A percentile compares a stretch with the other conserved stretches of the same genome.
Conservation (phyloP, 2,797 vertebrate species). For the Melanotaenia parkinsoni region DNA sequence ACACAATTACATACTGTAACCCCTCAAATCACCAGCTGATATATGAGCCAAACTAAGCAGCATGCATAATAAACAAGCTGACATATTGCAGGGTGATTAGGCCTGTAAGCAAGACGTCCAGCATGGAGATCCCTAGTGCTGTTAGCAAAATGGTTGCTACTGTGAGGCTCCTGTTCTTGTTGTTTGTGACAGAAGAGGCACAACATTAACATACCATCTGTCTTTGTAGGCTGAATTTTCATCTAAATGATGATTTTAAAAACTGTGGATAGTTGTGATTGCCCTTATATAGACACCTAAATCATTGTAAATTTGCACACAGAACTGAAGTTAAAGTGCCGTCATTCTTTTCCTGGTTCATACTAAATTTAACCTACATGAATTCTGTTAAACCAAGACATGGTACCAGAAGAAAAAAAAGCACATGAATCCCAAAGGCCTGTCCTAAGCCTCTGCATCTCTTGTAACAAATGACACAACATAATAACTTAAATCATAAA, state of each 20-base stretch:
- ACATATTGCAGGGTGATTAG: background rate
- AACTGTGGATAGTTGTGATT: too few species aligned
- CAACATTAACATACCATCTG: background rate
- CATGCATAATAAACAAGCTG: background rate
- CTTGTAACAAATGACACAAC: too few species aligned
- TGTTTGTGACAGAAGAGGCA: background rate
- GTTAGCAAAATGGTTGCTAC: background rate
- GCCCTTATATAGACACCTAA: too few species aligned
- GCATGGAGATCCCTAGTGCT: background rate
- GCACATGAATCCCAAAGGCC: too few species aligned
- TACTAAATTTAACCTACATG: too few species aligned
- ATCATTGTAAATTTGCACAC: too few species aligned
- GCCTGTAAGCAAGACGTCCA: background rate
- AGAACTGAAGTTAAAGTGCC: too few species aligned
- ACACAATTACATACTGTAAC: background rate
- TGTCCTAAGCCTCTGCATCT: too few species aligned
- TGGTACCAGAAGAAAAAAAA: too few species aligned
- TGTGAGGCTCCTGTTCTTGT: background rate
- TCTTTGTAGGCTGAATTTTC: background rate
- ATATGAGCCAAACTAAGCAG: background rate
- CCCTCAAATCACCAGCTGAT: background rate
- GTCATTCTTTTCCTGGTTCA: too few species aligned
- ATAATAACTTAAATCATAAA: too few species aligned
- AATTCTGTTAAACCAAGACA: too few species aligned
- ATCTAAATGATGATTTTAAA: background rate